Evolutionary conservation across 1,140 invertebrate genomes (phyloP).

Genomic region (Temnothorax longispinosus): DNA sequence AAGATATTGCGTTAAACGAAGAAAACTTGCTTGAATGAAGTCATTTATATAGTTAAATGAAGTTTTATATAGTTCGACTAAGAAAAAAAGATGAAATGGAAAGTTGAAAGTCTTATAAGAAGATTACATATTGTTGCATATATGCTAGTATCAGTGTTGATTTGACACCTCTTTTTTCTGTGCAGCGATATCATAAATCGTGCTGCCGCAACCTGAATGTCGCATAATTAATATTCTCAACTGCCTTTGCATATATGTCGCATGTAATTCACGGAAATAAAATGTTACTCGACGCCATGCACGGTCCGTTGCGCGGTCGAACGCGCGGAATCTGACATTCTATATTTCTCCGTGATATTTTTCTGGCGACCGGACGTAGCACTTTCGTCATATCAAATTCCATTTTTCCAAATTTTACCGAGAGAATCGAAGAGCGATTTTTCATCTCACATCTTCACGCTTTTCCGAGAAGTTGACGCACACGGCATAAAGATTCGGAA

Average conservation of each 20-base stretch:
- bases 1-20: too few relatives aligned
- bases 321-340: not conserved
- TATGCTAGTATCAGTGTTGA: too few relatives aligned
- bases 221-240: conserved; percentile 17
- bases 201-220: not conserved
- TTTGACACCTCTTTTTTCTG: too few relatives aligned
- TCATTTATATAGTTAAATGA: too few relatives aligned
- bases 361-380: not conserved
- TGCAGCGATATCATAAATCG: conserved; percentile 22
- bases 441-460: too few relatives aligned
- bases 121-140: too few relatives aligned
- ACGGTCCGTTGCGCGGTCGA: not conserved
- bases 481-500: not conserved
- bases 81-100: too few relatives aligned
- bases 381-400: not conserved
- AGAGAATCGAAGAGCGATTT: not conserved
- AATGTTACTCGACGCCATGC: not conserved
- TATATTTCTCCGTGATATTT: not conserved
- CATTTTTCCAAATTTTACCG: not conserved
- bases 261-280: conserved; percentile 20
- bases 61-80: too few relatives aligned
- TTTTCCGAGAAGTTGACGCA: not conserved
- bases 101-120: too few relatives aligned
- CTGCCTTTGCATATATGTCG: not conserved
- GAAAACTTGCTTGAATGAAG: too few relatives aligned